Percentiles rank a stretch among this genome's conserved stretches.
Evolutionary conservation across 2,113 vertebrate genomes (phyloP).

Genomic region (Emydura subglobosa): DNA sequence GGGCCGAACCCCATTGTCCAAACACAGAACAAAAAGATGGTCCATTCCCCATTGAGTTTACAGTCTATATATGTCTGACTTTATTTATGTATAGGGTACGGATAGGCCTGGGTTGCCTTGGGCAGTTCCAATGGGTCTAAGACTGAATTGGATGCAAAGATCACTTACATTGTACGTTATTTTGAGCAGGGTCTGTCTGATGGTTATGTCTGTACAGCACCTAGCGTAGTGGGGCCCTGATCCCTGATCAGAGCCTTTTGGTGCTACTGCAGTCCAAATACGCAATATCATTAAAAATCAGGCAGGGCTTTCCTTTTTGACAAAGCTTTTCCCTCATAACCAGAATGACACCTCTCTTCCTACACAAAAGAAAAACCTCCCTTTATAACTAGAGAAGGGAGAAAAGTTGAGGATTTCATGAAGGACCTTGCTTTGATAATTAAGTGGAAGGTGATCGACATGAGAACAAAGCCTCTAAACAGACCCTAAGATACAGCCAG

Average conservation of each 20-base stretch:
- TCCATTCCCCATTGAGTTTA: not conserved
- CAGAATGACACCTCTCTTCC: too few species aligned
- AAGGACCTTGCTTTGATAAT: not conserved
- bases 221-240: not conserved
- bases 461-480: not conserved
- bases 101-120: not conserved
- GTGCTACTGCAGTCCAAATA: not conserved
- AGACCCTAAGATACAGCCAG: not conserved
- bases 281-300: not conserved
- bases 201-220: not conserved
- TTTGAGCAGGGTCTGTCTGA: not conserved
- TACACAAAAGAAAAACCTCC: not conserved
- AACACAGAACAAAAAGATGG: not conserved
- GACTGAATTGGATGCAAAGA: not conserved
- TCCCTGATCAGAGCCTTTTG: not conserved
- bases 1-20: not conserved
- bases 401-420: not conserved
- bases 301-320: not conserved
- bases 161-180: not conserved
- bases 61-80: not conserved
- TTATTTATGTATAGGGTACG: not conserved
- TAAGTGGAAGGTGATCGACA: not conserved
- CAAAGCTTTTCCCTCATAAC: not conserved
- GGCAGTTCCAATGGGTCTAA: not conserved
- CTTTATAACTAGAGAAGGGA: not conserved